Percentiles rank a stretch among this genome's conserved stretches.
Evolutionary conservation across 2,888 invertebrate genomes (phyloP).

Genomic region (Ormyrus nitidulus): DNA sequence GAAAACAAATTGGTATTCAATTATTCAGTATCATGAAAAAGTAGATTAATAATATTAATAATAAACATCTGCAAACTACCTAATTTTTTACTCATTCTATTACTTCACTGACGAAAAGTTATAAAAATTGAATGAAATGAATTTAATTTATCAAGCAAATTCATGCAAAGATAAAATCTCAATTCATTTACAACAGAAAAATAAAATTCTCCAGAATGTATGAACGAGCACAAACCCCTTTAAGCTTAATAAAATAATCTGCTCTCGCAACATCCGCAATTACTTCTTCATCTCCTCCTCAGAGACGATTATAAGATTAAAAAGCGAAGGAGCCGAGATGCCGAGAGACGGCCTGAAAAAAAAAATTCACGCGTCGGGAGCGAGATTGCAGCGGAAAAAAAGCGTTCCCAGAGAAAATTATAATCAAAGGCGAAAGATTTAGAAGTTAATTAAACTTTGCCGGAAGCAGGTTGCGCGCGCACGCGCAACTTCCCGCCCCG

Average conservation of each 20-base stretch:
- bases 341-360: no score
- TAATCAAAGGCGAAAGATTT: constrained; percentile 59
- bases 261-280: constrained; percentile 8
- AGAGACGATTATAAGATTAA: constrained; percentile 23
- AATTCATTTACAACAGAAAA: no score
- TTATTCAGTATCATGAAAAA: no score
- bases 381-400: neutral
- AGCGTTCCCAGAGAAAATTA: constrained; percentile 52
- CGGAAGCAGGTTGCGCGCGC: constrained; percentile 48
- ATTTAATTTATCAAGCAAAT: no score
- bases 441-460: constrained; percentile 60
- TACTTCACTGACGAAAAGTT: neutral
- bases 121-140: no score
- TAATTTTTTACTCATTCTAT: neutral
- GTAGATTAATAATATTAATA: neutral
- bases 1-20: no score
- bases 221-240: no score
- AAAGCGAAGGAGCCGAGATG: neutral
- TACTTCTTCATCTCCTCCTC: neutral
- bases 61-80: no score
- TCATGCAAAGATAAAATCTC: no score
- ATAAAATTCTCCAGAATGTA: no score
- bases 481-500: constrained; percentile 16
- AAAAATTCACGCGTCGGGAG: neutral
- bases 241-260: neutral